Conservation (phyloP, 2,797 vertebrate genomes). For the Sphaeramia orbicularis region DNA sequence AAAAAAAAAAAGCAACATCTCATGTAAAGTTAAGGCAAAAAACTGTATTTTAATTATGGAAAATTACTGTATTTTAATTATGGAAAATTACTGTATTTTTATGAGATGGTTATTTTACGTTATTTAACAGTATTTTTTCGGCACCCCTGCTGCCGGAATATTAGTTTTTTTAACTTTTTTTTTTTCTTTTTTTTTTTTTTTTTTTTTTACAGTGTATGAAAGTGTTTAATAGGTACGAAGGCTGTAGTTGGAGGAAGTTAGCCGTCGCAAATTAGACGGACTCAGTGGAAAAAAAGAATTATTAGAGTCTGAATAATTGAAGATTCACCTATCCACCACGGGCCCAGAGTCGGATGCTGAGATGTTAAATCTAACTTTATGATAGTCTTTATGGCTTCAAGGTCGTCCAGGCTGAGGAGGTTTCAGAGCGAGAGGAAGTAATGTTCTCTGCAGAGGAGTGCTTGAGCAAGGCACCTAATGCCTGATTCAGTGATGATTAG, state of each 20-base stretch:
- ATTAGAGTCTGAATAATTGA: constrained; percentile 53
- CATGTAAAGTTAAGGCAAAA: too few relatives aligned
- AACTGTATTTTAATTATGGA: too few relatives aligned
- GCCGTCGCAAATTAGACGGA: constrained; percentile 8
- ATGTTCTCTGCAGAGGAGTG: constrained; percentile 29
- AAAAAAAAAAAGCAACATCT: too few relatives aligned
- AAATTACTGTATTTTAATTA: too few relatives aligned
- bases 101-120: too few relatives aligned
- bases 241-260: constrained; percentile 20
- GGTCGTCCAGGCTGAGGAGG: constrained; percentile 35
- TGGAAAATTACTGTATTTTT: too few relatives aligned
- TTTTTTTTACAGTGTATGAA: too few relatives aligned
- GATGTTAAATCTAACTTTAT: constrained; percentile 55
- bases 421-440: constrained; percentile 8
- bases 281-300: constrained; percentile 19
- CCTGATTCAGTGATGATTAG: constrained; percentile 38
- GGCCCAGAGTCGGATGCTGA: constrained; percentile 13
- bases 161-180: too few relatives aligned
- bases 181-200: too few relatives aligned
- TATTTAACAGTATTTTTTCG: too few relatives aligned
- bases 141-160: too few relatives aligned
- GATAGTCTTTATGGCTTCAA: constrained; percentile 39
- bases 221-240: constrained; percentile 16
- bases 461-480: constrained; percentile 30
- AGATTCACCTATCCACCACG: constrained; percentile 13